phyloP scores from a whole-genome alignment of 2,113 vertebrate species.

The Rhizomys pruinosus region DNA sequence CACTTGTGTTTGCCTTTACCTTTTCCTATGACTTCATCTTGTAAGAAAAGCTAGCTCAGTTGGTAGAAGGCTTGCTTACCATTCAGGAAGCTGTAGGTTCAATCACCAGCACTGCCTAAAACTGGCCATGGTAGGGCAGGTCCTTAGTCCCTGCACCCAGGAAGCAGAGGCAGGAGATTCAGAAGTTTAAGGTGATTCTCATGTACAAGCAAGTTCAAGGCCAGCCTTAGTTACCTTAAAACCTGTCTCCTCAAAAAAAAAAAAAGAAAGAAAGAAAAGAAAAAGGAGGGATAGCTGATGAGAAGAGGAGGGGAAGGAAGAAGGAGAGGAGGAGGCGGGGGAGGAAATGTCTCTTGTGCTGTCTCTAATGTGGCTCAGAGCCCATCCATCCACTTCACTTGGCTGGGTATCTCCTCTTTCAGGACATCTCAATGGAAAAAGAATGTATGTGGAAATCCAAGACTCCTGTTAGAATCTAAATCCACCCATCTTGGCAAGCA shows the following conservation, averaged over 20 bases:
- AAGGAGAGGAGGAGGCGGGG: too few relatives aligned
- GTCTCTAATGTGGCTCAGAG: neutral
- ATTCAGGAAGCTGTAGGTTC: neutral
- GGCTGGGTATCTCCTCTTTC: constrained; percentile 24
- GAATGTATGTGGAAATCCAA: constrained; percentile 39
- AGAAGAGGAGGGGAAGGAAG: too few relatives aligned
- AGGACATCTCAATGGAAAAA: constrained; percentile 5
- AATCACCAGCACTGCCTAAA: neutral
- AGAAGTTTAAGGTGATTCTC: neutral
- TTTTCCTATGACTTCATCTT: neutral
- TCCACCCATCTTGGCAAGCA: constrained; percentile 39
- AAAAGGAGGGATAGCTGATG: neutral
- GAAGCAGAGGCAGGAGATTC: too few relatives aligned
- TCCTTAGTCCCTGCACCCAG: neutral
- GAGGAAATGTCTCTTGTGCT: neutral
- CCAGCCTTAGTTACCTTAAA: neutral
- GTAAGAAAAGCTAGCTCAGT: neutral
- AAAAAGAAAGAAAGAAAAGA: neutral
- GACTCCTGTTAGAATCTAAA: neutral
- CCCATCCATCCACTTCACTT: neutral
- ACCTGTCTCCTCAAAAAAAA: neutral
- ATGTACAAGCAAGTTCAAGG: neutral
- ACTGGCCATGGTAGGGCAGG: accelerated
- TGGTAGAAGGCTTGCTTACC: neutral
- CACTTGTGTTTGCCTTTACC: neutral